Percentiles rank a stretch among this genome's conserved stretches.
phyloP scores from a whole-genome alignment of 2,797 vertebrate species.

The Gymnothorax reevesii region DNA sequence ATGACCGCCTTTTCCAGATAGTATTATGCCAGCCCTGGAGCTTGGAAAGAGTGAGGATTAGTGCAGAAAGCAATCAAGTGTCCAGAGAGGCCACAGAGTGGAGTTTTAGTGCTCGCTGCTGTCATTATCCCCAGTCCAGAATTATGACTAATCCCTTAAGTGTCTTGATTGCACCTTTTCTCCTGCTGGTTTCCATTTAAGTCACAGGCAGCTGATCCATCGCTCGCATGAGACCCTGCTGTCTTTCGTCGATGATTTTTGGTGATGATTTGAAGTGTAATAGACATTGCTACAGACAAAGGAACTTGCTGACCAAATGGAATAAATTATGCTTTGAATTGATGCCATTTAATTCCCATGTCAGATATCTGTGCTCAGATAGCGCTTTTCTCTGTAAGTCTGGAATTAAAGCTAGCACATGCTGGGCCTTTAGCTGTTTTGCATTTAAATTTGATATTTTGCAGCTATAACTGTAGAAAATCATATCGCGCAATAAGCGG shows the following conservation, averaged over 20 bases:
- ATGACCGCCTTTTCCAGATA: background rate
- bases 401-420: background rate
- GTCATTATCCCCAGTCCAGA: constrained; percentile 8
- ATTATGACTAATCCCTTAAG: constrained; percentile 9
- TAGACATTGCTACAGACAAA: background rate
- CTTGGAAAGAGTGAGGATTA: background rate
- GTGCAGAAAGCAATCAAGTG: constrained; percentile 17
- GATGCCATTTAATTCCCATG: background rate
- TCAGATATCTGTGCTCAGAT: background rate
- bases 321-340: background rate
- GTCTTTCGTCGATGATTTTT: constrained; percentile 8
- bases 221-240: constrained; percentile 11
- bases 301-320: background rate
- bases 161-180: background rate
- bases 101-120: background rate
- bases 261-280: background rate
- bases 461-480: background rate
- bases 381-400: background rate
- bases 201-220: background rate
- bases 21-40: background rate
- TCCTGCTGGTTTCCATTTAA: background rate
- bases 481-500: background rate
- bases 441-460: background rate
- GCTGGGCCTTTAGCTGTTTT: background rate
- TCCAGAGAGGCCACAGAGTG: background rate